These are phyloP conservation scores for Drosophila kambysellisi DNA, from an alignment of 2,888 invertebrate genomes.

Conservation along the genomic window DNA sequence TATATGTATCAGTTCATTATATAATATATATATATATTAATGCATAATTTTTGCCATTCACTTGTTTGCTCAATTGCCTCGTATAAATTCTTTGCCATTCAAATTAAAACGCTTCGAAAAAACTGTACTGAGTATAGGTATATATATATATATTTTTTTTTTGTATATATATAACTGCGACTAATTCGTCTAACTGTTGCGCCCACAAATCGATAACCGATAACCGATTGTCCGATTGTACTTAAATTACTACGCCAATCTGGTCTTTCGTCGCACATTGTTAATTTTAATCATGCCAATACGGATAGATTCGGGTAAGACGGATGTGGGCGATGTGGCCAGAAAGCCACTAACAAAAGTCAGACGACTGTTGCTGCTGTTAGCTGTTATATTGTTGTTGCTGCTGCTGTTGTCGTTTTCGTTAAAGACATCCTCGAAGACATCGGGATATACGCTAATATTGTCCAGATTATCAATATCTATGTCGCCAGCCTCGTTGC, in stretches of 20 bases:
- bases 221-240: conserved; percentile 43
- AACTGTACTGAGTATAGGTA: conserved; percentile 56
- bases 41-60: conserved; percentile 41
- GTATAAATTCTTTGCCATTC: conserved; percentile 49
- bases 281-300: conserved; percentile 83
- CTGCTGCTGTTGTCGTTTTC: conserved; percentile 38
- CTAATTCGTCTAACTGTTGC: conserved; percentile 11
- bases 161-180: conserved; percentile 20
- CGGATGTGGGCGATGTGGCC: conserved; percentile 80
- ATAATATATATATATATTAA: conserved; percentile 40
- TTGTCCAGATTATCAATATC: conserved; percentile 82
- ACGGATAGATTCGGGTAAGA: conserved; percentile 82
- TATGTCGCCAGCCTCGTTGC: conserved; percentile 81
- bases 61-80: conserved; percentile 20
- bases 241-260: conserved; percentile 68
- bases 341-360: conserved; percentile 80
- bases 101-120: conserved; percentile 50
- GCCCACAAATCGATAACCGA: conserved; percentile 25
- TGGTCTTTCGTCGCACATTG: conserved; percentile 70
- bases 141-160: conserved; percentile 5
- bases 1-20: conserved; percentile 78
- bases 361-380: conserved; percentile 69
- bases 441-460: conserved; percentile 81
- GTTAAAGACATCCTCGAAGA: conserved; percentile 65
- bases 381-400: conserved; percentile 49